These are phyloP conservation scores for Ericerus pela DNA, from an alignment of 1,140 invertebrate species.

Conservation along the genomic window DNA sequence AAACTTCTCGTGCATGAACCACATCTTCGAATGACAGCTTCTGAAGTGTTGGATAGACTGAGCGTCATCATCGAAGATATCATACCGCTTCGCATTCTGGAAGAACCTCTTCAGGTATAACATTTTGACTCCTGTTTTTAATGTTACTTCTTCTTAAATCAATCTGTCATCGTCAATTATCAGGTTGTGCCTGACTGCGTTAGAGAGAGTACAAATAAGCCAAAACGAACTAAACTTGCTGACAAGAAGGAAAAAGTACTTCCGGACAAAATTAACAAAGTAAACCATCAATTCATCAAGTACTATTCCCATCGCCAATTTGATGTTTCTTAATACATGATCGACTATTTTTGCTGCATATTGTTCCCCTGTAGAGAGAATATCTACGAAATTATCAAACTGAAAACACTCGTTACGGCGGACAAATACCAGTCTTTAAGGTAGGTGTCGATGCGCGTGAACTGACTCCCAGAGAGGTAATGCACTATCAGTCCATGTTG, in stretches of 20 bases:
- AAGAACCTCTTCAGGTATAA: neutral
- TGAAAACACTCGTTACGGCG: slow-evolving; percentile 18
- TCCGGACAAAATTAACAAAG: neutral
- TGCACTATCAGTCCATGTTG: neutral
- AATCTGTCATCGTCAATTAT: too few relatives aligned
- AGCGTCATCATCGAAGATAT: slow-evolving; percentile 30
- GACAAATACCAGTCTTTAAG: slow-evolving; percentile 32
- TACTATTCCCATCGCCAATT: too few relatives aligned
- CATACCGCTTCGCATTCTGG: neutral
- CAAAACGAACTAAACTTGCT: slow-evolving; percentile 18
- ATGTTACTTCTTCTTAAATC: slow-evolving; percentile 31
- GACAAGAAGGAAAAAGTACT: neutral
- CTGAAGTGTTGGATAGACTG: slow-evolving; percentile 40
- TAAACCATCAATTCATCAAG: neutral
- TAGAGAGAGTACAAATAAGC: slow-evolving; percentile 21
- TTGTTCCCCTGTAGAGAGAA: neutral
- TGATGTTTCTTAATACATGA: too few relatives aligned
- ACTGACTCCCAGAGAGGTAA: slow-evolving; percentile 30
- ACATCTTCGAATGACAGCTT: slow-evolving; percentile 38
- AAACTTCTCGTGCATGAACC: slow-evolving; percentile 43
- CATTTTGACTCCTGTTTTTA: slow-evolving; percentile 21
- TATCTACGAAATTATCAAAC: neutral
- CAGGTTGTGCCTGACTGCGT: slow-evolving; percentile 32
- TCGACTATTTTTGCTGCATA: neutral
- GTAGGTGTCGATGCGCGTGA: slow-evolving; percentile 32